Conservation (phyloP, 2,888 invertebrate genomes). For the Antheraea yamamai region DNA sequence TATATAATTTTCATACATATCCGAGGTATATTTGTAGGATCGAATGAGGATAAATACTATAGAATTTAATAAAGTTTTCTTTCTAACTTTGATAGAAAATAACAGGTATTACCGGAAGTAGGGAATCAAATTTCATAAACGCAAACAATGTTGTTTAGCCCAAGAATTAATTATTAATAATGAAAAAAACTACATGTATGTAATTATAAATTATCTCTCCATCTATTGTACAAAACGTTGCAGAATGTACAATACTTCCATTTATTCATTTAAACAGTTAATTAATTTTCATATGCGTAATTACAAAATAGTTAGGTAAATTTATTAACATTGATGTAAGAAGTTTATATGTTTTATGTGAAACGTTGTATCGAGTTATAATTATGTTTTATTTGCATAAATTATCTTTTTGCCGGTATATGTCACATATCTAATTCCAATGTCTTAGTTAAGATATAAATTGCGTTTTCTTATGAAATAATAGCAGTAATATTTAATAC, state of each 20-base stretch:
- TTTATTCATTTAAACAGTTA: neutral
- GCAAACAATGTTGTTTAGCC: neutral
- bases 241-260: neutral
- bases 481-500: conserved; percentile 19
- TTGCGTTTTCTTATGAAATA: conserved; percentile 6
- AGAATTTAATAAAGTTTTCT: neutral
- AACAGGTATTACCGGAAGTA: neutral
- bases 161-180: neutral
- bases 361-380: neutral
- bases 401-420: neutral
- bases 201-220: neutral
- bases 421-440: neutral
- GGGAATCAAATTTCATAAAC: neutral
- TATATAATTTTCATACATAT: conserved; percentile 12
- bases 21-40: neutral
- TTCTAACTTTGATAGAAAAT: neutral
- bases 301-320: neutral
- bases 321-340: neutral
- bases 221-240: neutral
- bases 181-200: neutral
- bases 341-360: neutral
- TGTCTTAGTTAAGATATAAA: neutral
- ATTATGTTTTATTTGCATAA: neutral
- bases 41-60: neutral
- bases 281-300: neutral